phyloP scores from a whole-genome alignment of 2,113 vertebrate species.

The Sylvilagus bachmani region DNA sequence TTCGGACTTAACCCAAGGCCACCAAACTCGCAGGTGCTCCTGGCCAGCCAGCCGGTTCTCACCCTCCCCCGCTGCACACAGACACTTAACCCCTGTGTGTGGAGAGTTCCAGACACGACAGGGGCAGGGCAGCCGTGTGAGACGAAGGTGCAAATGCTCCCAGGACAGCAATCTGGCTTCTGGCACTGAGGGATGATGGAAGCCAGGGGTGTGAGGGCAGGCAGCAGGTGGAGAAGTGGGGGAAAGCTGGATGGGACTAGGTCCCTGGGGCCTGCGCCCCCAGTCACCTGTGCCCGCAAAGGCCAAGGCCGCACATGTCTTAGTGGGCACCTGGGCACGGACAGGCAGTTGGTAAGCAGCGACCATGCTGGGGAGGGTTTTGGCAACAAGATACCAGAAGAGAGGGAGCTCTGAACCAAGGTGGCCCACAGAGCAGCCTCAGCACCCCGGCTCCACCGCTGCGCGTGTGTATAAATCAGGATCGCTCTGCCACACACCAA shows the following conservation, averaged over 20 bases:
- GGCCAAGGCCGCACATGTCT: too few relatives aligned
- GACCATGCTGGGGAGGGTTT: rapidly evolving
- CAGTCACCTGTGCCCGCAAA: rapidly evolving
- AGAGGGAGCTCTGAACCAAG: background rate
- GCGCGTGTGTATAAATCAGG: slow-evolving; percentile 81
- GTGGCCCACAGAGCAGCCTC: background rate
- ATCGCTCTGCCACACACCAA: slow-evolving; percentile 81
- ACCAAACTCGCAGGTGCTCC: background rate
- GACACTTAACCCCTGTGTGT: background rate
- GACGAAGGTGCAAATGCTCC: background rate
- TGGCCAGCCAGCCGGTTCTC: background rate
- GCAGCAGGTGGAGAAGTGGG: background rate
- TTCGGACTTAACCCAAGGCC: background rate
- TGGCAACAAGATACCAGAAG: background rate
- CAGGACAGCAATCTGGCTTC: background rate
- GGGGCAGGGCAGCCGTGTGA: background rate
- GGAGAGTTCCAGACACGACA: background rate
- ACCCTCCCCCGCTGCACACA: background rate
- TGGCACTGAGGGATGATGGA: background rate
- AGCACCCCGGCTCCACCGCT: slow-evolving; percentile 22
- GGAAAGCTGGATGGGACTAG: rapidly evolving
- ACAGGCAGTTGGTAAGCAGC: background rate
- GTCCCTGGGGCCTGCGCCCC: background rate
- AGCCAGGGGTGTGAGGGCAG: background rate
- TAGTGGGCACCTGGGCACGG: background rate